Conservation (phyloP, 1,140 invertebrate genomes). For the Colletes gigas region DNA sequence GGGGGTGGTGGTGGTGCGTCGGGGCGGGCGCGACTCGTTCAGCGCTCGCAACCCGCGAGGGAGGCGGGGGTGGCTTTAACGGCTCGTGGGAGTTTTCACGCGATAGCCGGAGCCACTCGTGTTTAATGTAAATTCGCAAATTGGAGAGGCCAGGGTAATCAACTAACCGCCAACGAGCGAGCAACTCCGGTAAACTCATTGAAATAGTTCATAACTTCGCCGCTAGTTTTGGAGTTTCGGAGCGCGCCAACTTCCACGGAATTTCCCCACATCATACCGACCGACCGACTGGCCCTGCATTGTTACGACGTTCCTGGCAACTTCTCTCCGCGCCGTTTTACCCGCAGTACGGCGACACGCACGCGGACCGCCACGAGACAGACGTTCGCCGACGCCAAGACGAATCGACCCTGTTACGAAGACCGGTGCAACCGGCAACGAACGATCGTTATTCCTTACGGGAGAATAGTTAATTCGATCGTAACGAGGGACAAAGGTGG, state of each 20-base stretch:
- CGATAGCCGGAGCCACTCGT: conserved; percentile 56
- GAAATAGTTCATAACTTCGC: conserved; percentile 76
- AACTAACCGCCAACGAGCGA: conserved; percentile 70
- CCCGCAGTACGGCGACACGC: conserved; percentile 21
- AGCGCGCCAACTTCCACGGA: conserved; percentile 58
- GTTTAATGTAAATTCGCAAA: conserved; percentile 73
- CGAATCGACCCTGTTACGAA: no score
- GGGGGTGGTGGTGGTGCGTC: neutral
- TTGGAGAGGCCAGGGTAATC: conserved; percentile 70
- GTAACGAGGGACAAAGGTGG: no score
- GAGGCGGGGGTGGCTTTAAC: conserved; percentile 14
- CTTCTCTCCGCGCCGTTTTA: conserved; percentile 49
- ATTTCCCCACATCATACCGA: conserved; percentile 69
- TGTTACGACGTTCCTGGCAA: conserved; percentile 62
- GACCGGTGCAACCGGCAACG: no score
- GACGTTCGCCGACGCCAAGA: no score
- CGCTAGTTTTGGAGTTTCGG: conserved; percentile 65
- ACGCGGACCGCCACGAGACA: neutral
- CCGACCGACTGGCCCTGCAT: conserved; percentile 64
- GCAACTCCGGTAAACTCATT: conserved; percentile 75
- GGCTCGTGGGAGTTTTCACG: conserved; percentile 59
- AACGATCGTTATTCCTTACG: no score
- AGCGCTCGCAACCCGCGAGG: conserved; percentile 17
- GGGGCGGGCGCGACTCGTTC: conserved; percentile 3
- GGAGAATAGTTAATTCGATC: neutral